Conservation (phyloP, 2,797 vertebrate genomes). For the Caiman crocodilus region DNA sequence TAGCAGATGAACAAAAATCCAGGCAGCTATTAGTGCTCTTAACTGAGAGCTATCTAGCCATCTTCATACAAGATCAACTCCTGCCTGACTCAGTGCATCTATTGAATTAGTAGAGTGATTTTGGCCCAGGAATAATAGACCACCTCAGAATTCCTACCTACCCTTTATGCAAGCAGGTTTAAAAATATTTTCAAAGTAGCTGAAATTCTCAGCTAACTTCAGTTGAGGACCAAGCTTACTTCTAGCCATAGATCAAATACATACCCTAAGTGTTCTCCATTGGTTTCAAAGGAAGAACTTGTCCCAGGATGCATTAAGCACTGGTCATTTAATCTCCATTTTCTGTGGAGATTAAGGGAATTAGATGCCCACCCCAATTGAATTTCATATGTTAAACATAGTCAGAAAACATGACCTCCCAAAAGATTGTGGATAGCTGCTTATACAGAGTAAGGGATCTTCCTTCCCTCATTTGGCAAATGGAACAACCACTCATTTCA, state of each 20-base stretch:
- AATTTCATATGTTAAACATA: background rate
- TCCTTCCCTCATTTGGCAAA: background rate
- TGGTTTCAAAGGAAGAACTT: slow-evolving; percentile 21
- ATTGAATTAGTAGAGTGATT: slow-evolving; percentile 38
- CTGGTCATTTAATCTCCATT: background rate
- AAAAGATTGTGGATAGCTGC: rapidly evolving
- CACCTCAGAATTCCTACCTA: slow-evolving; percentile 49
- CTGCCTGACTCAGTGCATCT: background rate
- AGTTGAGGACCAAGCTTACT: background rate
- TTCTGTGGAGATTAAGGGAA: background rate
- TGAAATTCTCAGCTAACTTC: rapidly evolving
- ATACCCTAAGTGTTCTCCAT: background rate
- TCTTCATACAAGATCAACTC: background rate
- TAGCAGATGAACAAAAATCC: background rate
- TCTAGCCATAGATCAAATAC: background rate
- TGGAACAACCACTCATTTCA: background rate
- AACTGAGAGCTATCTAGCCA: background rate
- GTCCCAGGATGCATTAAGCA: background rate
- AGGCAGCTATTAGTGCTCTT: background rate
- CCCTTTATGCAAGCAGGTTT: slow-evolving; percentile 43
- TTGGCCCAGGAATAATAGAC: slow-evolving; percentile 8
- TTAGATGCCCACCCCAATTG: rapidly evolving
- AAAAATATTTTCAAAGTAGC: slow-evolving; percentile 47
- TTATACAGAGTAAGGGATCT: background rate
- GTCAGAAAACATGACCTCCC: background rate